These are phyloP conservation scores for Melospiza melodia DNA, from an alignment of 2,113 vertebrate species.

Conservation along the genomic window DNA sequence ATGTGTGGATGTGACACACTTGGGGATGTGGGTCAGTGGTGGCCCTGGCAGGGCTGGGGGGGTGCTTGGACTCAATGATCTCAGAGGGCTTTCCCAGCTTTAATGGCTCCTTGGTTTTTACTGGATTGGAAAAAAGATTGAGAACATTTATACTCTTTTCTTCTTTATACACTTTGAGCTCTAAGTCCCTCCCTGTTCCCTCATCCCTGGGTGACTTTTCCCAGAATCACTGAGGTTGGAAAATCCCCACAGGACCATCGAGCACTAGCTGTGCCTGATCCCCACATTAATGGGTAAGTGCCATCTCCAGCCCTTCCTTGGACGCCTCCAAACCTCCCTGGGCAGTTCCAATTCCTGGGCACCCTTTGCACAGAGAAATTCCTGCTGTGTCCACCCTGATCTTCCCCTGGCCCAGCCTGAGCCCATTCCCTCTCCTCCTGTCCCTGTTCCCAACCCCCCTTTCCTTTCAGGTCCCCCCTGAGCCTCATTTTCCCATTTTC, in stretches of 20 bases:
- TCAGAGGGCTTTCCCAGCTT: not conserved
- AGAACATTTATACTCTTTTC: not conserved
- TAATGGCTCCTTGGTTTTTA: not conserved
- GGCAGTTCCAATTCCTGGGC: fast-evolving
- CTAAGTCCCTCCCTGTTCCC: not conserved
- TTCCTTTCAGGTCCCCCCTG: not conserved
- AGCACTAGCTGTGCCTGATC: fast-evolving
- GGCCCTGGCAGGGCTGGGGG: not conserved
- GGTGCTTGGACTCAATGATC: not conserved
- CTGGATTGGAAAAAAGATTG: not conserved
- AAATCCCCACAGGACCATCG: fast-evolving
- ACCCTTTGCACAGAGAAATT: not conserved
- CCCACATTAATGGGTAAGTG: fast-evolving
- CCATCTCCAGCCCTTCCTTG: fast-evolving
- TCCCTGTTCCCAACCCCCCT: not conserved
- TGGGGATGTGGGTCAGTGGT: too few species aligned
- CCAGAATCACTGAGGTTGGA: not conserved
- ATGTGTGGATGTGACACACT: not conserved
- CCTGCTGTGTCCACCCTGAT: fast-evolving
- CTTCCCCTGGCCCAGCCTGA: not conserved
- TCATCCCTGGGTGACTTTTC: not conserved
- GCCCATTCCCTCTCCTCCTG: not conserved
- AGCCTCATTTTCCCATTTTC: not conserved
- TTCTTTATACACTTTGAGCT: not conserved
- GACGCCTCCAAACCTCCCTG: not conserved